A percentile compares a stretch with the other conserved stretches of the same genome.
These are phyloP conservation scores for Acrobasis consociella DNA, from an alignment of 2,888 invertebrate genomes.

Conservation along the genomic window DNA sequence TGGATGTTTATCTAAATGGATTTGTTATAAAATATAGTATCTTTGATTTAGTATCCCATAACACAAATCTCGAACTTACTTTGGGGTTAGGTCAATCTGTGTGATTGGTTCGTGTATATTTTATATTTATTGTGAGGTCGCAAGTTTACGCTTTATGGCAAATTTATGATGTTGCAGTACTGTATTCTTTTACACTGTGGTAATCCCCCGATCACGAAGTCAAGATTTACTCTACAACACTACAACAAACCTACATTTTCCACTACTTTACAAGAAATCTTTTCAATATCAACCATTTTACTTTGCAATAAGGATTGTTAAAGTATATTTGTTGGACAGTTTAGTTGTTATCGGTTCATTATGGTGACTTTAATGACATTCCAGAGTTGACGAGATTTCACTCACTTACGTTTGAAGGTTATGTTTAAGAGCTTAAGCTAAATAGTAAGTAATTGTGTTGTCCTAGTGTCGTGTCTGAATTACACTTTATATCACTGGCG, in stretches of 20 bases:
- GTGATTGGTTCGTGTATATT: too few relatives aligned
- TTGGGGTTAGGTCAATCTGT: too few relatives aligned
- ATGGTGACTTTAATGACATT: slow-evolving; percentile 43
- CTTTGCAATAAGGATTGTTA: slow-evolving; percentile 5
- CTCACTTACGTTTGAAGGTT: slow-evolving; percentile 45
- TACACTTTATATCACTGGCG: background rate
- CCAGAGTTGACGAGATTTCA: slow-evolving; percentile 43
- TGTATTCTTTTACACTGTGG: slow-evolving; percentile 5
- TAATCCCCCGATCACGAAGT: slow-evolving; percentile 45
- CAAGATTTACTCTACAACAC: slow-evolving; percentile 41
- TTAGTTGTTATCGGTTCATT: slow-evolving; percentile 8
- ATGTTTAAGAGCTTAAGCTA: slow-evolving; percentile 24
- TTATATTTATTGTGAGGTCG: too few relatives aligned
- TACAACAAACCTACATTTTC: slow-evolving; percentile 18
- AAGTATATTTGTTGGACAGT: background rate
- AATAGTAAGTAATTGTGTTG: slow-evolving; percentile 21
- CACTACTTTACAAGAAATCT: background rate
- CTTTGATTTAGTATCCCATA: too few relatives aligned
- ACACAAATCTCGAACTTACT: too few relatives aligned
- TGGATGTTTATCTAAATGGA: too few relatives aligned
- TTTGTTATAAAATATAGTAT: too few relatives aligned
- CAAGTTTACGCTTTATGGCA: background rate
- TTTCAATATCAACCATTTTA: slow-evolving; percentile 18
- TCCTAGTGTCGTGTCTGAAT: background rate
- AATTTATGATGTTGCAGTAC: background rate